A percentile compares a stretch with the other conserved stretches of the same genome.
phyloP scores from a whole-genome alignment of 2,888 invertebrate genomes.

The Ectobius pallidus region DNA sequence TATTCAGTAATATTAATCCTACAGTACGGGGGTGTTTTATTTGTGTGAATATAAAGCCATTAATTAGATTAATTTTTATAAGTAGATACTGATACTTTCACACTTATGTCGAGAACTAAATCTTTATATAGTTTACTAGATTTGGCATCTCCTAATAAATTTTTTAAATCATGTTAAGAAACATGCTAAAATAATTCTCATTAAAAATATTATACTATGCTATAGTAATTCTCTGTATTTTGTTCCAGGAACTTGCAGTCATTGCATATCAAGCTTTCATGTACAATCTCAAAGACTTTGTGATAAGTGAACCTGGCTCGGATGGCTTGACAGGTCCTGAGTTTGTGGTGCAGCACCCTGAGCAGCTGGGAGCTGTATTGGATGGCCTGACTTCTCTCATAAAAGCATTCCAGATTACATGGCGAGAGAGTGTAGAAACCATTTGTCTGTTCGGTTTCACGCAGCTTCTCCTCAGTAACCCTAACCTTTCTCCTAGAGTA shows the following conservation, averaged over 20 bases:
- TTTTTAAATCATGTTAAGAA: too few relatives aligned
- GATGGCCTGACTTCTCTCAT: slow-evolving; percentile 69
- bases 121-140: too few relatives aligned
- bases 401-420: slow-evolving; percentile 72
- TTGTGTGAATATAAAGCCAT: too few relatives aligned
- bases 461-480: slow-evolving; percentile 60
- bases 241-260: slow-evolving; percentile 63
- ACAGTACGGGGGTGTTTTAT: too few relatives aligned
- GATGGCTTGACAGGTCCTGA: slow-evolving; percentile 18
- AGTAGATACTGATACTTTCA: too few relatives aligned
- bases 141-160: too few relatives aligned
- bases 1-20: too few relatives aligned
- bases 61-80: too few relatives aligned
- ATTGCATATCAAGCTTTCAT: slow-evolving; percentile 67
- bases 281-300: slow-evolving; percentile 65
- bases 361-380: slow-evolving; percentile 68
- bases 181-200: too few relatives aligned
- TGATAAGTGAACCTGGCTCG: slow-evolving; percentile 37
- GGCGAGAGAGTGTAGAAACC: slow-evolving; percentile 80
- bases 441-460: slow-evolving; percentile 65
- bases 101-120: too few relatives aligned
- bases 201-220: too few relatives aligned
- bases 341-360: slow-evolving; percentile 55
- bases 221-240: too few relatives aligned
- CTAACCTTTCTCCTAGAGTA: slow-evolving; percentile 61